phyloP scores from a whole-genome alignment of 1,140 invertebrate species.

The Drosophila leontia region DNA sequence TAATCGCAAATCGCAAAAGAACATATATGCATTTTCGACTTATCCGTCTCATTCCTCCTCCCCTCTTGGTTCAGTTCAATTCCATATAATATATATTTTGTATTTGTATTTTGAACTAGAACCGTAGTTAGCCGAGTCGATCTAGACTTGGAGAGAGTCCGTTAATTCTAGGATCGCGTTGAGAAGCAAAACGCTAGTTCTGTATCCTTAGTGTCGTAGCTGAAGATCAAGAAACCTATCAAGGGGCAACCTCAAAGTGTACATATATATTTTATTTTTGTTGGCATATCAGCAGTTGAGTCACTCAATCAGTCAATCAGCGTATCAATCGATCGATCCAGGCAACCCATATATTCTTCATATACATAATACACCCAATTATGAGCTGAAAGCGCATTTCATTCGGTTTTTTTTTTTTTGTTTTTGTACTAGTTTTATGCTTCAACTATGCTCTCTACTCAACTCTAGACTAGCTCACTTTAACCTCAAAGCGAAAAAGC shows the following conservation, averaged over 20 bases:
- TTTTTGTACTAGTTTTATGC: constrained; percentile 56
- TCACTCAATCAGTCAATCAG: constrained; percentile 23
- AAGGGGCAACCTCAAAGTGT: constrained; percentile 1
- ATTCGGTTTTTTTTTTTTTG: constrained; percentile 30
- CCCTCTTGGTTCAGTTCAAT: constrained; percentile 15
- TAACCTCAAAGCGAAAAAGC: constrained; percentile 30
- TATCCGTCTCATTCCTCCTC: constrained; percentile 40
- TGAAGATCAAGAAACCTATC: constrained; percentile 24
- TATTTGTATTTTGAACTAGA: constrained; percentile 35
- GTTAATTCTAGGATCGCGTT: constrained; percentile 25
- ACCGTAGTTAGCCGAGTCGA: constrained; percentile 36
- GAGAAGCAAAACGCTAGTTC: constrained; percentile 8
- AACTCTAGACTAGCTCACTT: constrained; percentile 44
- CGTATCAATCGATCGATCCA: constrained; percentile 34
- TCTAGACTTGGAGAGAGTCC: constrained; percentile 23
- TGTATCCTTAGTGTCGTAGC: constrained; percentile 39
- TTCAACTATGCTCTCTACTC: constrained; percentile 44
- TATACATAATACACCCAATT: constrained; percentile 11
- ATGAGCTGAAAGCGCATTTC: constrained; percentile 50
- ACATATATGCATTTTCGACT: constrained; percentile 12
- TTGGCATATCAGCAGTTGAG: constrained; percentile 43
- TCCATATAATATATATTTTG: constrained; percentile 55
- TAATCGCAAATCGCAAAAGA: background rate
- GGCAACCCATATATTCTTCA: background rate
- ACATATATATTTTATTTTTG: constrained; percentile 31